These are phyloP conservation scores for Hydractinia symbiolongicarpus DNA, from an alignment of 30 jellyfish, hydroid and myxozoan genomes.

Conservation along the genomic window DNA sequence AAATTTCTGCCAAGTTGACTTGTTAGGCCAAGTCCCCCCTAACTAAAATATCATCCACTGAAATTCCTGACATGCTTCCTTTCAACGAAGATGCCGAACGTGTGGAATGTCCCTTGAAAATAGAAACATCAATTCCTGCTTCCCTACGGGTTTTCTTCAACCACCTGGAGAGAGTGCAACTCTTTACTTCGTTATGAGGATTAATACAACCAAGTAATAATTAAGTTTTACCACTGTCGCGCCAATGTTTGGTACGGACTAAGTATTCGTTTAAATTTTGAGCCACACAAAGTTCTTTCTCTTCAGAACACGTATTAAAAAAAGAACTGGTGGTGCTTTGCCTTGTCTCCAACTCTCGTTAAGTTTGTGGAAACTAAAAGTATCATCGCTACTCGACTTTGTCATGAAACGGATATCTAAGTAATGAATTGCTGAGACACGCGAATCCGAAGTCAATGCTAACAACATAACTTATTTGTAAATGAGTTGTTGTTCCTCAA, in stretches of 20 bases:
- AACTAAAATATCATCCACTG: too few relatives aligned
- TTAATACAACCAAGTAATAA: too few relatives aligned
- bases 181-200: neutral
- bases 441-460: slow-evolving; percentile 7
- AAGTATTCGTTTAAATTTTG: neutral
- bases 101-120: too few relatives aligned
- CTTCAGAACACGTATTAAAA: neutral
- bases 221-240: neutral
- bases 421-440: neutral
- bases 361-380: neutral
- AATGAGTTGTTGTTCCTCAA: neutral
- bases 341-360: neutral
- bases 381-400: neutral
- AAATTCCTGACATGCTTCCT: too few relatives aligned
- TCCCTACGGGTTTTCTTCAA: too few relatives aligned
- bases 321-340: neutral
- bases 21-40: too few relatives aligned
- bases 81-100: too few relatives aligned
- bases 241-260: neutral
- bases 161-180: neutral
- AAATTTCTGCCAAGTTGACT: too few relatives aligned
- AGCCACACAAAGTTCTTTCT: neutral
- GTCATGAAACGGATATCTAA: neutral
- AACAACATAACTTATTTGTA: slow-evolving; percentile 5
- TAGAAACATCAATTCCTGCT: too few relatives aligned